Conservation (phyloP, 2,888 invertebrate species). For the Lepetodrilus schrolli region DNA sequence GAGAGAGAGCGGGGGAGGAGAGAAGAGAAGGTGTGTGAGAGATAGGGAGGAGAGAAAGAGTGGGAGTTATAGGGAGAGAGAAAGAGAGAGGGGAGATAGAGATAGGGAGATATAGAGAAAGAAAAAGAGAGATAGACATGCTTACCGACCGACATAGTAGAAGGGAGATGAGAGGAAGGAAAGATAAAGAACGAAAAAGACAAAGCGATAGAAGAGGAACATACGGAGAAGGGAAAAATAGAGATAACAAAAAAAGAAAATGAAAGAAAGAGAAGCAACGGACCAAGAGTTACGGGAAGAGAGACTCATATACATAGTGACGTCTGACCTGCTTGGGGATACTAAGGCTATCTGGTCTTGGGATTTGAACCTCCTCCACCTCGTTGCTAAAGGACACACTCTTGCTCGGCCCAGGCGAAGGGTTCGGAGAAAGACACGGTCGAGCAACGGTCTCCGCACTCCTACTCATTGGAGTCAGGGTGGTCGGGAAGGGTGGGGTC, state of each 20-base stretch:
- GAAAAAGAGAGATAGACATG: too few species aligned
- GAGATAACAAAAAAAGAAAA: neutral
- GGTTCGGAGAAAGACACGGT: conserved; percentile 29
- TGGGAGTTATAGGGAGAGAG: too few species aligned
- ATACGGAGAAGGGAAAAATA: too few species aligned
- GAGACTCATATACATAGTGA: neutral
- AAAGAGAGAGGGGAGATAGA: too few species aligned
- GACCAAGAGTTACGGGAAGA: neutral
- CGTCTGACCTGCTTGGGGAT: conserved; percentile 4
- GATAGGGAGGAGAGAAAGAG: too few species aligned
- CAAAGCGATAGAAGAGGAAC: too few species aligned
- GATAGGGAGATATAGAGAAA: too few species aligned
- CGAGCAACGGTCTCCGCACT: conserved; percentile 47
- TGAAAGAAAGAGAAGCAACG: neutral
- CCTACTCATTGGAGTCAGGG: conserved; percentile 45
- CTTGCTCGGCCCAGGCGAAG: conserved; percentile 41
- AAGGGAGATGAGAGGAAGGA: too few species aligned
- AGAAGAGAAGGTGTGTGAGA: too few species aligned
- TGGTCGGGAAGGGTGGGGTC: conserved; percentile 35
- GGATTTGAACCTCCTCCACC: conserved; percentile 43
- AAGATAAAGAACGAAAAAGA: too few species aligned
- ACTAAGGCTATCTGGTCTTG: conserved; percentile 40
- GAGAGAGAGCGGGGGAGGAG: too few species aligned
- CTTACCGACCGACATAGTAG: too few species aligned
- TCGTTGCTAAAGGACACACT: conserved; percentile 47